These are phyloP conservation scores for Troides helena DNA, from an alignment of 2,888 invertebrate species.

Conservation along the genomic window DNA sequence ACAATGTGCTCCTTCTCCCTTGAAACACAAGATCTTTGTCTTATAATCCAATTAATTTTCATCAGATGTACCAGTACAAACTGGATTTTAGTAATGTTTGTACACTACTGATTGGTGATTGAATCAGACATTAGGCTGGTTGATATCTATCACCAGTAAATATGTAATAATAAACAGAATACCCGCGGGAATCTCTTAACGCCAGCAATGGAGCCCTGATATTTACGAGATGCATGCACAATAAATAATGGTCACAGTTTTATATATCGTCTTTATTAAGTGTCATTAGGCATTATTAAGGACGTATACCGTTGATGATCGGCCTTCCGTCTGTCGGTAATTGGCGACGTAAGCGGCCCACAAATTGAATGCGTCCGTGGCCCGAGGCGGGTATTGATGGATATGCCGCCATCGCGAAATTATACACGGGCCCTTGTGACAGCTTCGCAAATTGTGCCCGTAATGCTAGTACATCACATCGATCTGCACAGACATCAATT, in stretches of 20 bases:
- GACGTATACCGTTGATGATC: constrained; percentile 74
- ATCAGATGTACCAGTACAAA: too few relatives aligned
- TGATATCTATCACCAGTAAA: background rate
- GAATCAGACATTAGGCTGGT: too few relatives aligned
- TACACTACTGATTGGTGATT: too few relatives aligned
- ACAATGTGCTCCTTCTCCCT: too few relatives aligned
- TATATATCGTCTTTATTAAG: constrained; percentile 77
- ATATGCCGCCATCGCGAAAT: constrained; percentile 78
- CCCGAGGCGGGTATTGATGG: constrained; percentile 77
- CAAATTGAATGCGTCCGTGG: constrained; percentile 79
- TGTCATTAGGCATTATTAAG: constrained; percentile 80
- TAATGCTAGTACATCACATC: constrained; percentile 78
- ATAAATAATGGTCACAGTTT: constrained; percentile 75
- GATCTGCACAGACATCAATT: constrained; percentile 66
- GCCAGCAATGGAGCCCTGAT: constrained; percentile 42
- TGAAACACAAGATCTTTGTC: too few relatives aligned
- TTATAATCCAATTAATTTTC: too few relatives aligned
- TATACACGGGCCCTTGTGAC: constrained; percentile 76
- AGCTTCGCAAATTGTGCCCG: constrained; percentile 80
- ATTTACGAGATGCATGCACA: constrained; percentile 49
- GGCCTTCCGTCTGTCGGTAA: constrained; percentile 77
- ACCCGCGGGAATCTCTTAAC: constrained; percentile 32
- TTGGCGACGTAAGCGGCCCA: constrained; percentile 76
- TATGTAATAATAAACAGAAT: background rate
- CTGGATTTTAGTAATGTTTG: too few relatives aligned